A percentile compares a stretch with the other conserved stretches of the same genome.
Evolutionary conservation across 1,140 invertebrate species (phyloP).

Genomic region (Melipona quadrifasciata): DNA sequence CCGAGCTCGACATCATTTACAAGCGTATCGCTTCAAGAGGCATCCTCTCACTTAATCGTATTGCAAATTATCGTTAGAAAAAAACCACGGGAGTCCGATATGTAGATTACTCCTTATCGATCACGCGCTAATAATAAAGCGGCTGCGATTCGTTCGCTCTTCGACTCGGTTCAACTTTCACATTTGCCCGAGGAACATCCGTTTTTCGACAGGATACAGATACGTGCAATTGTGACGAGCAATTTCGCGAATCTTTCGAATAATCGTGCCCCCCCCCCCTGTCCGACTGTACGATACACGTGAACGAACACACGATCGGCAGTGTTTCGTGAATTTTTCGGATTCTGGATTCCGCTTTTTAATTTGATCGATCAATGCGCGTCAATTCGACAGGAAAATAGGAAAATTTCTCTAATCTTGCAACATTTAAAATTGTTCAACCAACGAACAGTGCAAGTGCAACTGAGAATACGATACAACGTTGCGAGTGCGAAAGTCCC

Average conservation of each 20-base stretch:
- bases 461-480: no score
- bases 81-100: conserved; percentile 24
- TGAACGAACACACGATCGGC: no score
- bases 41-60: conserved; percentile 2
- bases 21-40: conserved; percentile 12
- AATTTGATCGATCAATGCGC: background rate
- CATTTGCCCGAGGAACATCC: background rate
- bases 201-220: background rate
- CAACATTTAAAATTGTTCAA: background rate
- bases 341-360: no score
- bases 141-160: conserved; percentile 21
- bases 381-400: background rate
- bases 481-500: no score
- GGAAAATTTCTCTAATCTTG: background rate
- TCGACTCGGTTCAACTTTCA: conserved; percentile 32
- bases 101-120: conserved; percentile 47
- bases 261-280: no score
- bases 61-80: conserved; percentile 36
- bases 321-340: no score
- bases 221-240: background rate
- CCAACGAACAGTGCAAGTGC: background rate
- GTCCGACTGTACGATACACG: no score
- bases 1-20: background rate
- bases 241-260: background rate
- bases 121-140: conserved; percentile 34